These are phyloP conservation scores for Aurelia aurita complex sp. Pacific DNA, from an alignment of 30 jellyfish, hydroid and myxozoan species.

Conservation along the genomic window DNA sequence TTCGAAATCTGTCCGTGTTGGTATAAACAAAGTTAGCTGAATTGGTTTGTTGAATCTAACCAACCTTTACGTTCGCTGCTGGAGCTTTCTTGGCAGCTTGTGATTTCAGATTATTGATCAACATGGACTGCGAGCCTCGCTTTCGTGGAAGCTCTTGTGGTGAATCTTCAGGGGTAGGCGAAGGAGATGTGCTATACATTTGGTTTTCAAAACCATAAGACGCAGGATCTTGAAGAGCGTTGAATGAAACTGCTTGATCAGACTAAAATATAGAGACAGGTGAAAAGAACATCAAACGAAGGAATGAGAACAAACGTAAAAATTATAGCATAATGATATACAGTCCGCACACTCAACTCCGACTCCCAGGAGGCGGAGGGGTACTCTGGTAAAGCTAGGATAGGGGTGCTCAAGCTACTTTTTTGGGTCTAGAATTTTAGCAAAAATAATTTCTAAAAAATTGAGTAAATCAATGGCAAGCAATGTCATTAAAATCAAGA, in stretches of 20 bases:
- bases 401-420: too few relatives aligned
- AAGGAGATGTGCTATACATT: neutral
- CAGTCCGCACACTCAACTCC: neutral
- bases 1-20: neutral
- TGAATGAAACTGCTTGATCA: neutral
- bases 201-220: conserved; percentile 7
- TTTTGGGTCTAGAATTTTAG: too few relatives aligned
- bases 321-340: neutral
- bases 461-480: too few relatives aligned
- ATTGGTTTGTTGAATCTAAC: neutral
- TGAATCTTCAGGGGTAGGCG: conserved; percentile 17
- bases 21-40: neutral
- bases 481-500: too few relatives aligned
- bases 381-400: too few relatives aligned
- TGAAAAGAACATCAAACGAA: neutral
- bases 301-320: neutral
- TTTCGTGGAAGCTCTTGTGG: conserved; percentile 22
- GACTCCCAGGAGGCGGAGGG: too few relatives aligned
- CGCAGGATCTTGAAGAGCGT: neutral
- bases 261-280: conserved; percentile 13
- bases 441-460: too few relatives aligned
- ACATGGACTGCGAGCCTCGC: neutral
- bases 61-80: neutral
- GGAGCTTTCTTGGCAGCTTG: conserved; percentile 4
- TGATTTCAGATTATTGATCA: neutral